Conservation (phyloP, 2,888 invertebrate genomes). For the Orchesella flavescens region DNA sequence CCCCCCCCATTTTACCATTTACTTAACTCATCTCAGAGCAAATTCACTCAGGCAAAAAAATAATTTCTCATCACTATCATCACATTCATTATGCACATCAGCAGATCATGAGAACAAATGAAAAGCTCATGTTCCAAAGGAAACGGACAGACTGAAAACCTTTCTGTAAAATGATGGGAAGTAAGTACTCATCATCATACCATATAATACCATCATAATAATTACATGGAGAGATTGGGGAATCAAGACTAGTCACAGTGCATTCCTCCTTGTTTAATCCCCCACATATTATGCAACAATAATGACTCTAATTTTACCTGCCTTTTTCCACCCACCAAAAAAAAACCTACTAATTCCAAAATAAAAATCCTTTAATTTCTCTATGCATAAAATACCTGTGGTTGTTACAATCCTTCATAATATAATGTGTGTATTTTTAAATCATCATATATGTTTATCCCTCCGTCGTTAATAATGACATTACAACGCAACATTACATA, state of each 20-base stretch:
- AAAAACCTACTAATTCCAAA: slow-evolving; percentile 15
- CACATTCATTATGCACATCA: background rate
- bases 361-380: slow-evolving; percentile 30
- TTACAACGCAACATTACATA: too few relatives aligned
- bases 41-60: slow-evolving; percentile 70
- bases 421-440: background rate
- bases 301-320: slow-evolving; percentile 22
- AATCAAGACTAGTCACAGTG: background rate
- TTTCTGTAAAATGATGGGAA: slow-evolving; percentile 1
- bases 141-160: background rate
- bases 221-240: background rate
- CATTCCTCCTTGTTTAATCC: background rate
- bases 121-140: background rate
- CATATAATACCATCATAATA: background rate
- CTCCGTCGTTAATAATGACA: background rate
- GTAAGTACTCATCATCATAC: slow-evolving; percentile 1
- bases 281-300: background rate
- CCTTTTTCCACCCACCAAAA: slow-evolving; percentile 1
- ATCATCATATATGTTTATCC: background rate
- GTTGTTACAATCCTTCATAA: too few relatives aligned
- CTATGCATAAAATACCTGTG: too few relatives aligned
- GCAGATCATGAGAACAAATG: background rate
- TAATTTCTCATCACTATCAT: background rate
- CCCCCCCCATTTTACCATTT: slow-evolving; percentile 62
- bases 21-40: slow-evolving; percentile 66